Conservation (phyloP, 1,140 invertebrate species). For the Melitaea cinxia region DNA sequence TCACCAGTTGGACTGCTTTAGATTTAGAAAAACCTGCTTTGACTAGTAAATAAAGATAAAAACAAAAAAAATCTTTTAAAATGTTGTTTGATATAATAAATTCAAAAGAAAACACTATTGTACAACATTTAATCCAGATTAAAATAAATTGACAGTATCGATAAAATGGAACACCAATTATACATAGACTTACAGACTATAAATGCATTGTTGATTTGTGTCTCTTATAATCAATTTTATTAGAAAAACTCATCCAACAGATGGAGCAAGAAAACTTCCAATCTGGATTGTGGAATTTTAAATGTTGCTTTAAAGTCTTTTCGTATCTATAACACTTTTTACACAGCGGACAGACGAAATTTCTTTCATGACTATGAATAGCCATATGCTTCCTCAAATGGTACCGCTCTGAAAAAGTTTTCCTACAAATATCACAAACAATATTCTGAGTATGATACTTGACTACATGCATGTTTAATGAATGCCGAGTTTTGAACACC, state of each 20-base stretch:
- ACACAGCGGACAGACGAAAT: conserved; percentile 26
- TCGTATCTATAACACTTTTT: conserved; percentile 33
- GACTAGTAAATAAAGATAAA: too few relatives aligned
- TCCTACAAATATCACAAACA: conserved; percentile 31
- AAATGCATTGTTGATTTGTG: conserved; percentile 9
- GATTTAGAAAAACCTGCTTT: too few relatives aligned
- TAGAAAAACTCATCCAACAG: conserved; percentile 15
- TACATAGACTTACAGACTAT: neutral
- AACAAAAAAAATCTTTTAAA: too few relatives aligned
- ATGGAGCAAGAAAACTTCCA: conserved; percentile 7
- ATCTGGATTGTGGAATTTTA: conserved; percentile 25
- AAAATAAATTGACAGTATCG: too few relatives aligned
- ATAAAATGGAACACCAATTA: neutral
- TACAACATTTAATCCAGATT: too few relatives aligned
- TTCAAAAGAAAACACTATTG: too few relatives aligned
- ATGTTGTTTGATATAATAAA: too few relatives aligned
- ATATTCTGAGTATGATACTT: conserved; percentile 31
- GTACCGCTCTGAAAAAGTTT: conserved; percentile 17
- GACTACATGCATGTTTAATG: conserved; percentile 17
- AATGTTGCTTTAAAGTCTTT: conserved; percentile 29
- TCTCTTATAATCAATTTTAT: conserved; percentile 16
- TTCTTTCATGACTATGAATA: conserved; percentile 28
- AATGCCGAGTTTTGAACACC: conserved; percentile 22
- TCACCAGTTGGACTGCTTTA: too few relatives aligned
- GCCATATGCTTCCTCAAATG: conserved; percentile 35